Evolutionary conservation across 2,113 vertebrate genomes (phyloP).

Genomic region (Irena cyanogastra): DNA sequence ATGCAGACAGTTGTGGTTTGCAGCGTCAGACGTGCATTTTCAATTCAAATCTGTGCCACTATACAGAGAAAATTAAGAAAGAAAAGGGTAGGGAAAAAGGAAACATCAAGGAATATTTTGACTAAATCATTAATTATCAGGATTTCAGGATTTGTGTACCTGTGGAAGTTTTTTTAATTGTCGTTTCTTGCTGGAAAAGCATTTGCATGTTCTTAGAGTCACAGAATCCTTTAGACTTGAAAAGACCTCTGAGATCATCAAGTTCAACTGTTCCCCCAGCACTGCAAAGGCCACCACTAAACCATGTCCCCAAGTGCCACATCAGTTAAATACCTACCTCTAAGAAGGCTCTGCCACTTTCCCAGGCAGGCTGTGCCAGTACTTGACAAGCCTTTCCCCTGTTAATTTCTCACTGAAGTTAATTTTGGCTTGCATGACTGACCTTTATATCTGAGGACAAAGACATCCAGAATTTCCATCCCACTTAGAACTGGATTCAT

Average conservation of each 20-base stretch:
- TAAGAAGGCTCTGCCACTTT: neutral
- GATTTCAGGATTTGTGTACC: neutral
- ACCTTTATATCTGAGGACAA: neutral
- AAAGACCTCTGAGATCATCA: neutral
- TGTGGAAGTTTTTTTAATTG: neutral
- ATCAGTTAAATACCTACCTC: neutral
- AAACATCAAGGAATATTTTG: neutral
- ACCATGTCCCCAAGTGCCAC: neutral
- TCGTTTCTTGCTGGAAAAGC: neutral
- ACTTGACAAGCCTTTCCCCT: neutral
- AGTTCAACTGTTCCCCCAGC: neutral
- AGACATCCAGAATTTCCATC: constrained; percentile 14
- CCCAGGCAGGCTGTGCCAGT: neutral
- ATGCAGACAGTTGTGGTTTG: neutral
- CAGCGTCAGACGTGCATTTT: neutral
- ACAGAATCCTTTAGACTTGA: neutral
- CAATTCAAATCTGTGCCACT: neutral
- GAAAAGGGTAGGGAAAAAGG: neutral
- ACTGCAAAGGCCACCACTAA: neutral
- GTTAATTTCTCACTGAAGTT: neutral
- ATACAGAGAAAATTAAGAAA: neutral
- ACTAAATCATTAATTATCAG: neutral
- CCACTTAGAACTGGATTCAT: neutral
- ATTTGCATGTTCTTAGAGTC: neutral
- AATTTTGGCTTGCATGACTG: neutral